phyloP scores from a whole-genome alignment of 2,113 vertebrate species.

The Lamprologus tigripictilis region DNA sequence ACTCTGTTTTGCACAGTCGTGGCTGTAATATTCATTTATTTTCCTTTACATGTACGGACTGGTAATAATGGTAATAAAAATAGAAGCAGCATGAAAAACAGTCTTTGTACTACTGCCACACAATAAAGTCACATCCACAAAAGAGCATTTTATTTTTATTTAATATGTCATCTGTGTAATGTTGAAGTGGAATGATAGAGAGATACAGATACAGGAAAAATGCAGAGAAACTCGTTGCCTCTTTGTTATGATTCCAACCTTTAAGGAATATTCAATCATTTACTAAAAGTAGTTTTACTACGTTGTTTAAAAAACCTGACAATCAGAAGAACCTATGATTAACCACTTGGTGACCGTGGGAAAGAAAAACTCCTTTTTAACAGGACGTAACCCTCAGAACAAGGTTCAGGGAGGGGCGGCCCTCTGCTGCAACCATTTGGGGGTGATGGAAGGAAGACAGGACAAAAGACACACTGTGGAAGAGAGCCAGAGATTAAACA shows the following conservation, averaged over 20 bases:
- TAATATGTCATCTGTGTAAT: fast-evolving
- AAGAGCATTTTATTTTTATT: background rate
- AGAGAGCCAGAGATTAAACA: background rate
- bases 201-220: background rate
- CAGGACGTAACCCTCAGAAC: background rate
- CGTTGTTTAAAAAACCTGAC: background rate
- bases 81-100: background rate
- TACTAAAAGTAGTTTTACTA: background rate
- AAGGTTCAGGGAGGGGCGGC: background rate
- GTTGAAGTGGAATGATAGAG: background rate
- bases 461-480: background rate
- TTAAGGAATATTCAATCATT: background rate
- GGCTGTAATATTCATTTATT: background rate
- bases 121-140: background rate
- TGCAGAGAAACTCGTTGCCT: background rate
- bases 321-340: background rate
- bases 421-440: background rate
- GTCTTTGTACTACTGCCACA: background rate
- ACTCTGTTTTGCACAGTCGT: background rate
- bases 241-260: background rate
- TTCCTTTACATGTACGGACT: background rate
- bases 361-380: background rate
- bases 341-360: background rate
- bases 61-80: background rate
- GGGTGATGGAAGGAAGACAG: background rate